A percentile compares a stretch with the other conserved stretches of the same genome.
Conservation (phyloP, 2,888 invertebrate species). For the Fissipunctia ypsillon region DNA sequence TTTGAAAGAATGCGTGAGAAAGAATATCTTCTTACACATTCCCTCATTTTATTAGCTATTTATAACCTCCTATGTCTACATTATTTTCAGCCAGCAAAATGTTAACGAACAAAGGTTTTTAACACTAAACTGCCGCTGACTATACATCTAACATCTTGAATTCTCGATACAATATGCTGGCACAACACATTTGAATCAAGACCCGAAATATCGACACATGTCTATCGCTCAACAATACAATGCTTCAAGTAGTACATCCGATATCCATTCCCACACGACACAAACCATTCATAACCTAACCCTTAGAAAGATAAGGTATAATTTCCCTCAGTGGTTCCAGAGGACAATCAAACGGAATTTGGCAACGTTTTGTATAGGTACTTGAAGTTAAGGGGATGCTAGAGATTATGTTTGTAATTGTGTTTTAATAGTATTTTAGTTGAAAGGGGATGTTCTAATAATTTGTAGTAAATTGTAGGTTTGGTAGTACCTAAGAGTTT, state of each 20-base stretch:
- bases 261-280: slow-evolving; percentile 69
- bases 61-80: slow-evolving; percentile 9
- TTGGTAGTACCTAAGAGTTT: slow-evolving; percentile 21
- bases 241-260: slow-evolving; percentile 80
- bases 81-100: slow-evolving; percentile 41
- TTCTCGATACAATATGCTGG: slow-evolving; percentile 34
- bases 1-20: neutral
- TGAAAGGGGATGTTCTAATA: slow-evolving; percentile 71
- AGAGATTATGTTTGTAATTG: slow-evolving; percentile 86
- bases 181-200: slow-evolving; percentile 67
- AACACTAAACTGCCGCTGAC: slow-evolving; percentile 14
- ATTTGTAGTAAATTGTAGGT: slow-evolving; percentile 53
- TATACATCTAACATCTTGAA: slow-evolving; percentile 47
- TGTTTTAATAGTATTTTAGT: slow-evolving; percentile 81
- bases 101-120: slow-evolving; percentile 19
- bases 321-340: slow-evolving; percentile 56
- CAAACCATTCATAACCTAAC: slow-evolving; percentile 61
- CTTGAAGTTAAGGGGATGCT: slow-evolving; percentile 84
- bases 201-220: slow-evolving; percentile 85
- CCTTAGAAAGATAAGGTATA: slow-evolving; percentile 53
- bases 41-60: neutral
- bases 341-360: slow-evolving; percentile 54
- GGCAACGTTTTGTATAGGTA: slow-evolving; percentile 79
- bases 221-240: slow-evolving; percentile 81
- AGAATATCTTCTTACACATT: neutral